Evolutionary conservation across 1,140 invertebrate genomes (phyloP).

Genomic region (Zaprionus tsacasi): DNA sequence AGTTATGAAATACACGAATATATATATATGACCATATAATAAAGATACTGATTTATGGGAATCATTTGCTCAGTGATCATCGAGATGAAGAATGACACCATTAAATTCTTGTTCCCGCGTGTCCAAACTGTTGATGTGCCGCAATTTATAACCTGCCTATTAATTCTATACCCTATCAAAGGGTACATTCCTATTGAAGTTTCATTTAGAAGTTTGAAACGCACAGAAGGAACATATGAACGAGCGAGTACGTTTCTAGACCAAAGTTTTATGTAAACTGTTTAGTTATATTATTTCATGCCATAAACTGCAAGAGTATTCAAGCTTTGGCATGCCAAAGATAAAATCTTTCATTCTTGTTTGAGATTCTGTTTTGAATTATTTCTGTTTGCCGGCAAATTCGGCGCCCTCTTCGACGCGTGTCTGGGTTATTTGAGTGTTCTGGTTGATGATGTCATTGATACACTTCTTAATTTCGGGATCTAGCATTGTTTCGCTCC

Average conservation of each 20-base stretch:
- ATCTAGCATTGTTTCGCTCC: neutral
- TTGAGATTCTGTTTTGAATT: conserved; percentile 37
- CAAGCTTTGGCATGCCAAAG: neutral
- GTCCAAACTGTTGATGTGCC: conserved; percentile 35
- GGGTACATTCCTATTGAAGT: neutral
- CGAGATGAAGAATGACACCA: conserved; percentile 14
- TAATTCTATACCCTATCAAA: neutral
- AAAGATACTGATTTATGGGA: conserved; percentile 55
- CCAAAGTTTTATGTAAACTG: conserved; percentile 11
- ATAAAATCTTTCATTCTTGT: conserved; percentile 15
- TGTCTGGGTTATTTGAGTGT: conserved; percentile 45
- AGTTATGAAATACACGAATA: conserved; percentile 27
- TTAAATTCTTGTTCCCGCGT: conserved; percentile 17
- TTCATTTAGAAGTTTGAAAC: neutral
- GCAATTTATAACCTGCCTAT: conserved; percentile 23
- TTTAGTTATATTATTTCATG: neutral
- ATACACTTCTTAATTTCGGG: conserved; percentile 8
- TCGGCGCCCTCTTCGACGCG: conserved; percentile 52
- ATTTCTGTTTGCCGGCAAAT: conserved; percentile 26
- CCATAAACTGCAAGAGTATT: neutral
- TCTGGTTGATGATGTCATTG: conserved; percentile 66
- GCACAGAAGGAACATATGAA: too few relatives aligned
- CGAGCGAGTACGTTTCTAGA: too few relatives aligned
- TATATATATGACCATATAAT: neutral
- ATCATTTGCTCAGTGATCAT: conserved; percentile 46